These are phyloP conservation scores for Aradus depressus DNA, from an alignment of 2,888 invertebrate species.

Conservation along the genomic window DNA sequence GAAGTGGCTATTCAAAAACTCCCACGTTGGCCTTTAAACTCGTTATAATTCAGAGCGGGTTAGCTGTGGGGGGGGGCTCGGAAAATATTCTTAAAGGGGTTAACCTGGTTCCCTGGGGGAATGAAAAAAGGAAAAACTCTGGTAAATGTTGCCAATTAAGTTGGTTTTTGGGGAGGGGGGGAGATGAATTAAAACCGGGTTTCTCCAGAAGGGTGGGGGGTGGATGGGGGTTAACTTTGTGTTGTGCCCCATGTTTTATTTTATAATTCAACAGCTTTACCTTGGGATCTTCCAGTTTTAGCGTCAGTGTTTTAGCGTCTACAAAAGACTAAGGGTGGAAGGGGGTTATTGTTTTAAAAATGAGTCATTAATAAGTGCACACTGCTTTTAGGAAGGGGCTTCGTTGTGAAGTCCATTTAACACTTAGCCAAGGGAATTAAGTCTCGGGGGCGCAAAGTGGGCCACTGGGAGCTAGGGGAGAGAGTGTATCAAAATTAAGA, in stretches of 20 bases:
- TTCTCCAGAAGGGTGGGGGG: too few relatives aligned
- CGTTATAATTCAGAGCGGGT: too few relatives aligned
- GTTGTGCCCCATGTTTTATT: slow-evolving; percentile 19
- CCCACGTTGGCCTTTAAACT: too few relatives aligned
- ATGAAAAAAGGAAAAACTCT: slow-evolving; percentile 8
- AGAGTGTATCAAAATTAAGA: not conserved
- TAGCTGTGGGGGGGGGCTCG: too few relatives aligned
- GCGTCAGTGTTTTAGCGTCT: not conserved
- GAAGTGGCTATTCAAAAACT: too few relatives aligned
- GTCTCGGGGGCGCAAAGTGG: not conserved
- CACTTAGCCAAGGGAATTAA: slow-evolving; percentile 12
- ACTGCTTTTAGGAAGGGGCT: slow-evolving; percentile 13
- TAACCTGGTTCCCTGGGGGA: slow-evolving; percentile 16
- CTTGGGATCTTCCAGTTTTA: slow-evolving; percentile 5
- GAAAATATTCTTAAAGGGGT: slow-evolving; percentile 17
- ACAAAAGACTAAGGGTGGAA: not conserved
- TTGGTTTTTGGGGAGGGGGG: slow-evolving; percentile 10
- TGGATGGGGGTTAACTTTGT: slow-evolving; percentile 18
- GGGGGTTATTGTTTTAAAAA: slow-evolving; percentile 24
- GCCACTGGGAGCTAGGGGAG: not conserved
- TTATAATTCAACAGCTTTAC: slow-evolving; percentile 20
- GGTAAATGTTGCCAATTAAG: slow-evolving; percentile 20
- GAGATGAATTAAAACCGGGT: slow-evolving; percentile 8
- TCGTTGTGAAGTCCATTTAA: slow-evolving; percentile 20
- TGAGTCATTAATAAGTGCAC: slow-evolving; percentile 22